Base-by-base conservation (phyloP, 2,797 vertebrate species). In the Nannoperca obscura region DNA sequence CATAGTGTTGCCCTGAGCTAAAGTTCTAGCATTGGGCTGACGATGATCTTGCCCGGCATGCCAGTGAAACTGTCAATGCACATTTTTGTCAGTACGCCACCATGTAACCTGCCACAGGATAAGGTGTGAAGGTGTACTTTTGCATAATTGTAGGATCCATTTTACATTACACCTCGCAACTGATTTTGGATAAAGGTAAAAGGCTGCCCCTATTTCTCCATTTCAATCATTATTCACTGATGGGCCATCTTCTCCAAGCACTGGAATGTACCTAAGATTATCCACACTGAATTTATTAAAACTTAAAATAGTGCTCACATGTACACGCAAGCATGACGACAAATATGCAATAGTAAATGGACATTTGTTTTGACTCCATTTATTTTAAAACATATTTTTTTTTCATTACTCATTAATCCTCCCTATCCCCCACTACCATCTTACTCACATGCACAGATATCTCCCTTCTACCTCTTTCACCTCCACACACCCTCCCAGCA, bases 21-120 rank as follows among this genome's bases (percentile, higher is more conserved):
- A 74, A 84, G 77, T 61, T 60, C 75, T 82, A 73, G 62, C 66
- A 70, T 68, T 9, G 19, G 15, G 57, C 71, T 90, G 88, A 88
- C 55, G 76, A 80, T 90, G 81, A 92, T 90, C 79, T 83, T 69
- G 74, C 65, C 59, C 78, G 81, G 80, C 89, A 83, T 79, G 81
- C 83, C 87, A 74, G 86, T 81, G 62, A 85, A 89, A 84, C 70
- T 89, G 88, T 87, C 87, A 86, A 84, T 81, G 84, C 76, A 69
- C 71, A 67, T 92, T 88, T 86, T 62, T 90, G 84, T 88, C 82
- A 86, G 42, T 57, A 54, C 19, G 54, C 50, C 81, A 71, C 24
- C 71, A 59, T 72, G 69, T 59, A 82, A 84, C 78, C 55, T 75
- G 83, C 74, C 36, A 71, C 72, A 75, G 74, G 67, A 81, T 49